A percentile compares a stretch with the other conserved stretches of the same genome.
These are phyloP conservation scores for Sisyra terminalis DNA, from an alignment of 2,888 invertebrate species.

Conservation along the genomic window DNA sequence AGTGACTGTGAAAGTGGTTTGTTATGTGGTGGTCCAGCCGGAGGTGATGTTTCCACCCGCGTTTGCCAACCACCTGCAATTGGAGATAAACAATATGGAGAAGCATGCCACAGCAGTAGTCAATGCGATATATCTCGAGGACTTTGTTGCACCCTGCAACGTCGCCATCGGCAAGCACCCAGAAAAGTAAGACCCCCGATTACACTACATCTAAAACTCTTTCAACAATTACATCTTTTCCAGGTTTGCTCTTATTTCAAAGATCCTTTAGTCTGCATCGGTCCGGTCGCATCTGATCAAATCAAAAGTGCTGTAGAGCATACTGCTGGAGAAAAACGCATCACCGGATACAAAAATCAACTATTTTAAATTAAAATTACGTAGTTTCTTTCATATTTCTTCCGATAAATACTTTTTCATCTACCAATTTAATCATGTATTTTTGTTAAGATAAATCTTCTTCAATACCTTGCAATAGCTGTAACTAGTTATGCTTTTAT, in stretches of 20 bases:
- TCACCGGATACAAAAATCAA: slow-evolving; percentile 39
- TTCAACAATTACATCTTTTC: slow-evolving; percentile 11
- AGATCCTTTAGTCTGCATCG: slow-evolving; percentile 75
- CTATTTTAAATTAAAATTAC: slow-evolving; percentile 1
- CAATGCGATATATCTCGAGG: slow-evolving; percentile 77
- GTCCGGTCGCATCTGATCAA: slow-evolving; percentile 66
- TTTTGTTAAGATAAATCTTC: too few species aligned
- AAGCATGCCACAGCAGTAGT: slow-evolving; percentile 63
- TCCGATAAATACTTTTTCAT: too few species aligned
- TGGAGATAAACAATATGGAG: slow-evolving; percentile 69
- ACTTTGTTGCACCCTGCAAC: slow-evolving; percentile 73
- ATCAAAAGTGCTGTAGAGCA: slow-evolving; percentile 53
- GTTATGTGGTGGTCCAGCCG: slow-evolving; percentile 47
- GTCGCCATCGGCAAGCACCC: slow-evolving; percentile 69
- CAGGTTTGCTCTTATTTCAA: slow-evolving; percentile 86
- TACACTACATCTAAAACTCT: too few species aligned
- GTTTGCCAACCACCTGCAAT: slow-evolving; percentile 65
- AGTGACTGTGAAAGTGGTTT: slow-evolving; percentile 74
- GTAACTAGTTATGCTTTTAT: too few species aligned
- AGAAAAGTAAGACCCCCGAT: slow-evolving; percentile 43
- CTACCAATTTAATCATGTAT: too few species aligned
- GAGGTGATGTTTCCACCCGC: slow-evolving; percentile 34
- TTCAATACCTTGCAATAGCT: too few species aligned
- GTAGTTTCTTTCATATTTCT: too few species aligned
- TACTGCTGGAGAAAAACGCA: slow-evolving; percentile 67